Conservation (phyloP, 2,888 invertebrate genomes). For the Polydrusus tereticollis region DNA sequence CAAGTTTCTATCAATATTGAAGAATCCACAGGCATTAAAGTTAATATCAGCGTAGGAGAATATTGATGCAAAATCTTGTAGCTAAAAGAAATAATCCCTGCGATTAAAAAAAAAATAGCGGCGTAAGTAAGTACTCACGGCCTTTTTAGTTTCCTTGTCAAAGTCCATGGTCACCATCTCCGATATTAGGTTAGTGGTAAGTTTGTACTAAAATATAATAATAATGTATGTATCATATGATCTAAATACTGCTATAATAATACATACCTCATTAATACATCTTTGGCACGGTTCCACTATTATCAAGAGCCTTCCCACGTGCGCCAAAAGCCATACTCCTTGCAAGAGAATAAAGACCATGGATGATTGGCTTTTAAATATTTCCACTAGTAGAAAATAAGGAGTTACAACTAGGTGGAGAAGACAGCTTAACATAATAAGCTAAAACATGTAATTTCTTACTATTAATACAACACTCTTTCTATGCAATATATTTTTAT, state of each 20-base stretch:
- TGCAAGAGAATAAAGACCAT: slow-evolving; percentile 61
- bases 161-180: slow-evolving; percentile 48
- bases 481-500: too few relatives aligned
- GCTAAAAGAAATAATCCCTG: slow-evolving; percentile 41
- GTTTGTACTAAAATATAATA: slow-evolving; percentile 49
- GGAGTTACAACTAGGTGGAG: slow-evolving; percentile 54
- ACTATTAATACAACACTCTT: too few relatives aligned
- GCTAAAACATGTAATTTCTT: too few relatives aligned
- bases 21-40: slow-evolving; percentile 56
- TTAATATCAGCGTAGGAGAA: slow-evolving; percentile 50
- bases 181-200: slow-evolving; percentile 49
- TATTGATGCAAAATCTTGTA: slow-evolving; percentile 52
- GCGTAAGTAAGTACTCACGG: slow-evolving; percentile 40
- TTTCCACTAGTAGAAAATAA: slow-evolving; percentile 52
- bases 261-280: slow-evolving; percentile 54
- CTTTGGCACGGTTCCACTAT: slow-evolving; percentile 55
- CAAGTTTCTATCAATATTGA: slow-evolving; percentile 54
- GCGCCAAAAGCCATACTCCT: slow-evolving; percentile 49
- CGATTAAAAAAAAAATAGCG: neutral
- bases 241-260: too few relatives aligned
- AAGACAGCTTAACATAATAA: slow-evolving; percentile 53
- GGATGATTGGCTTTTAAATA: slow-evolving; percentile 49
- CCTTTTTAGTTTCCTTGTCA: slow-evolving; percentile 50
- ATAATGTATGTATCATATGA: too few relatives aligned
- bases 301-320: slow-evolving; percentile 52